A percentile compares a stretch with the other conserved stretches of the same genome.
Evolutionary conservation across 2,888 invertebrate species (phyloP).

Genomic region (Galerucella pusilla): DNA sequence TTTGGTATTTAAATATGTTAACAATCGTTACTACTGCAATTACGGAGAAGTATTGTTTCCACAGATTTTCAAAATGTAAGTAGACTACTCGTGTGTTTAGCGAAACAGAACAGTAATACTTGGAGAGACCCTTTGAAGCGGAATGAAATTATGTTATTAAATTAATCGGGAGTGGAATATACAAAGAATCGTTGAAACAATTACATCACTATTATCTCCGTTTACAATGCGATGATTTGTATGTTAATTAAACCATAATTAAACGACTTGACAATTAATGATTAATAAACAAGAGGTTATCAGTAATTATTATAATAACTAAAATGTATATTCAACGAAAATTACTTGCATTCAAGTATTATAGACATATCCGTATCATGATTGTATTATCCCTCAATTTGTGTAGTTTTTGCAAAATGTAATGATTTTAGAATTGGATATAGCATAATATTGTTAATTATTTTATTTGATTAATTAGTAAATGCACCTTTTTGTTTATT

Average conservation of each 20-base stretch:
- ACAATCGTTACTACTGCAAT: not conserved
- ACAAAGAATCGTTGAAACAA: slow-evolving; percentile 1
- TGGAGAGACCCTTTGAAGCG: not conserved
- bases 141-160: not conserved
- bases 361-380: not conserved
- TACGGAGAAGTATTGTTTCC: not conserved
- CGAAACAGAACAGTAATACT: not conserved
- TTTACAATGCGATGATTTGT: not conserved
- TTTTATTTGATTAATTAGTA: too few relatives aligned
- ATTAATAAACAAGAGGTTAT: slow-evolving; percentile 2
- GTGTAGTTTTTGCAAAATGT: too few relatives aligned
- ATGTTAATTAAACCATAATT: not conserved
- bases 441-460: too few relatives aligned
- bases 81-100: not conserved
- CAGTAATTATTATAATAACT: not conserved
- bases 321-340: not conserved
- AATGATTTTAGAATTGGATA: too few relatives aligned
- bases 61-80: not conserved
- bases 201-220: not conserved
- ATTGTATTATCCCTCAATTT: not conserved
- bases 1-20: too few relatives aligned
- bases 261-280: not conserved
- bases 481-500: too few relatives aligned
- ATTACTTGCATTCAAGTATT: not conserved
- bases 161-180: not conserved